Evolutionary conservation across 2,797 vertebrate genomes (phyloP).

Genomic region (Mus minutoides): DNA sequence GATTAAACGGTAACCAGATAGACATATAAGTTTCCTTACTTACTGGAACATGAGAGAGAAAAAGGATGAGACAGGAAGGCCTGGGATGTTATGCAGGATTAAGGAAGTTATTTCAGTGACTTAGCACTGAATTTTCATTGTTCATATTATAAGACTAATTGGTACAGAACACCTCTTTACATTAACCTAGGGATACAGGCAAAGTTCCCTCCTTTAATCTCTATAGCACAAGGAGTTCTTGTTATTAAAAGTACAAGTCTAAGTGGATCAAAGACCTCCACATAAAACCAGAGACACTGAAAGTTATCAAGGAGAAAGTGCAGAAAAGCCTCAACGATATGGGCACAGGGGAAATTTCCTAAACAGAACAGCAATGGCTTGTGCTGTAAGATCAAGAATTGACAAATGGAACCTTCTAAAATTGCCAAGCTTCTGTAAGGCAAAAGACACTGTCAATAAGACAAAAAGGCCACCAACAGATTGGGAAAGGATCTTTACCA

Average conservation of each 20-base stretch:
- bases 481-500: too few relatives aligned
- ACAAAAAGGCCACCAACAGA: too few relatives aligned
- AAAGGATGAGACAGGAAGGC: not conserved
- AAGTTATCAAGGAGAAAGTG: too few relatives aligned
- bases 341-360: too few relatives aligned
- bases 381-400: too few relatives aligned
- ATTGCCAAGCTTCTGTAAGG: too few relatives aligned
- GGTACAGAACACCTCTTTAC: not conserved
- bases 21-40: not conserved
- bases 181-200: not conserved
- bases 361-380: too few relatives aligned
- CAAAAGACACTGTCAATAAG: too few relatives aligned
- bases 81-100: not conserved
- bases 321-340: too few relatives aligned
- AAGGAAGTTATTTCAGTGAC: not conserved
- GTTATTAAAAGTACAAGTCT: not conserved
- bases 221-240: conserved; percentile 4
- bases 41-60: not conserved
- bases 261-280: too few relatives aligned
- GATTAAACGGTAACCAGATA: not conserved
- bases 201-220: not conserved
- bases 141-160: not conserved
- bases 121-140: not conserved
- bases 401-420: too few relatives aligned
- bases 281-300: not conserved